Evolutionary conservation across 2,113 vertebrate species (phyloP), one percentile per base, ranked within the genome.

Genomic region (Istiophorus platypterus): DNA sequence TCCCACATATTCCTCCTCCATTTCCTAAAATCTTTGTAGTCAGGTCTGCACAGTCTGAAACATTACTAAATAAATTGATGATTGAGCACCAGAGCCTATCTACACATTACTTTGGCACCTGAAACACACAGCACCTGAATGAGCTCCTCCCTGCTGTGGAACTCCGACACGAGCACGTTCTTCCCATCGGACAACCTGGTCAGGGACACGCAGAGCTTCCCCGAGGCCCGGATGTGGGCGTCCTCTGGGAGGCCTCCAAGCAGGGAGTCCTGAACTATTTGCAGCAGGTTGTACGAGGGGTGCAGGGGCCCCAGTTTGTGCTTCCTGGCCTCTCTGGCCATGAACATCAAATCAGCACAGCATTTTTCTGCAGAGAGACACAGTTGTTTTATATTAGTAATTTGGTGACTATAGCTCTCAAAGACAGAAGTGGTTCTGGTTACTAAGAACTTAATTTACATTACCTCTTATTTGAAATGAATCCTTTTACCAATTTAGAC

Each of bases 121-220:
- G n/a, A n/a, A n/a, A n/a, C n/a, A n/a, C n/a, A 6, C 31, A 6
- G 31, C 59, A 89, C 97, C 90, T 98, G 95, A 26, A 98, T 89
- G 6, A 98, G 95, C 87, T 99, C 97, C 5, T 97, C 95, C 84
- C 96, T 97, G 57, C 94, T 97, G 69, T 86, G 88, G 72, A 98
- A 99, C n/a, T 97, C 92, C 0, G 97, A 98, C 78, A 97, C 96
- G 47, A 97, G 85, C 1, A 97, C 87, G 0, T 98, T 99, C 85
- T 95, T 82, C 22, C 96, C 92, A 39, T 98, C 96, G 0, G 95
- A 93, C 31, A 97, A 95, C 64, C 97, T 94, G 57, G 98, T 99
- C n/a, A 99, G 94, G 0, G 97, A 98, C 87, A 99, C 88, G 18
- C 85, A 93, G 0, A 97, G 89, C n/a, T 85, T 95, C 69, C 96